Base-by-base conservation (phyloP, 92 coral and sea anemone genomes). In the Actinostola sp. region DNA sequence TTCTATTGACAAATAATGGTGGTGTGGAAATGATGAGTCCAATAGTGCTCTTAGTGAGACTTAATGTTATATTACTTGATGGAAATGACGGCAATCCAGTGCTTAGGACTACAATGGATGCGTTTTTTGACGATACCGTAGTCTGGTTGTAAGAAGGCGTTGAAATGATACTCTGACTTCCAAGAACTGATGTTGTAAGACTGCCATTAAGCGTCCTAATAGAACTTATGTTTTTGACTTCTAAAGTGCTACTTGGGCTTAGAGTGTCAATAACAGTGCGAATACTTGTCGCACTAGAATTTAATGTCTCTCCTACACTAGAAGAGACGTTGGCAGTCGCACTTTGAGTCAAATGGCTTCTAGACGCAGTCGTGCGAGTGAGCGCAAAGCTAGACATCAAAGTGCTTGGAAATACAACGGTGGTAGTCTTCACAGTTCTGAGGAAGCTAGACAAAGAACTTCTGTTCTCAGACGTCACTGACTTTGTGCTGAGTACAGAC, bases 271-370 rank as follows among this genome's bases (percentile, higher is more conserved):
- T 13, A 23, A 26, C 21, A 39, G 70, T 64, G 20, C 24, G 51
- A 20, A 46, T 58, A 66, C 43, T 66, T 1, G 61, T n/a, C 54
- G 50, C 3, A 23, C 42, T 68, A 13, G 72, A 57, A 38, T 29
- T 68, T 48, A 68, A 7, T 53, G 28, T n/a, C 9, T 31, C 57
- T 51, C 53, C 70, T 39, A 36, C 24, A 20, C 46, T 68, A n/a
- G 46, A 50, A 15, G 50, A 62, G 67, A 62, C 3, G 24, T 21
- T 62, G 48, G 48, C 41, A 6, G 66, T 61, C 1, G 20, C 42
- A 57, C 38, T 57, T 53, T 9, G 32, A 8, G 60, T 53, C 32
- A 53, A 9, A 25, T 9, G 25, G 28, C 3, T 53, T 5, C 60
- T 53, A 1, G 63, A 57, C 39, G 21, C 62, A 30, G 49, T 27